Conservation (phyloP, 2,888 invertebrate species). For the Lymantria monacha region DNA sequence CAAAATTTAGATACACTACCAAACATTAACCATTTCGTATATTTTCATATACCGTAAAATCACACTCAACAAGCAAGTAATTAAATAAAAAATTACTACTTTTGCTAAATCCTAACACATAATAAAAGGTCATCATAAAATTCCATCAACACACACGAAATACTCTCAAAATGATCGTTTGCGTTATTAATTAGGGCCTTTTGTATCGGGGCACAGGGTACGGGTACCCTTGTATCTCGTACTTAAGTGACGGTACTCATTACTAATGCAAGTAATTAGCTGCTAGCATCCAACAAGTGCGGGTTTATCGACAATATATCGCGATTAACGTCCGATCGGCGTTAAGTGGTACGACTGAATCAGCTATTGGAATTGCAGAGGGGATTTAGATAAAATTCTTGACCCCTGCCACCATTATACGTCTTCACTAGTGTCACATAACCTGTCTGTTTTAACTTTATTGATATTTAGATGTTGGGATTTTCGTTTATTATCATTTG, state of each 20-base stretch:
- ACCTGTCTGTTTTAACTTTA: conserved; percentile 28
- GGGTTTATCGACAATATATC: conserved; percentile 67
- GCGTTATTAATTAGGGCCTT: conserved; percentile 53
- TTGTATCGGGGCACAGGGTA: too few relatives aligned
- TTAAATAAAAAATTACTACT: too few relatives aligned
- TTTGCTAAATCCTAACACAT: too few relatives aligned
- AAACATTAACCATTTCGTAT: too few relatives aligned
- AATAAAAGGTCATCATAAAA: too few relatives aligned
- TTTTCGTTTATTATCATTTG: conserved; percentile 16
- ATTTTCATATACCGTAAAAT: too few relatives aligned
- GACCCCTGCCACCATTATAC: conserved; percentile 46
- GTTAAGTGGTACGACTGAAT: conserved; percentile 60
- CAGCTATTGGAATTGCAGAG: conserved; percentile 25
- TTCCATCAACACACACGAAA: too few relatives aligned
- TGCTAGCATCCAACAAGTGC: conserved; percentile 60
- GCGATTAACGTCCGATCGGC: conserved; percentile 67
- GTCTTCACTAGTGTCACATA: conserved; percentile 72
- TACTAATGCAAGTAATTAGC: conserved; percentile 77
- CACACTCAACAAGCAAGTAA: too few relatives aligned
- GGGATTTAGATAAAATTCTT: conserved; percentile 55
- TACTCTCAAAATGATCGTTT: conserved; percentile 6
- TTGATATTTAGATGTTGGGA: conserved; percentile 37
- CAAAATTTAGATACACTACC: too few relatives aligned
- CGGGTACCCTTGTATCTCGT: conserved; percentile 29
- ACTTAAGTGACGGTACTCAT: conserved; percentile 41